Percentiles rank a stretch among this genome's conserved stretches.
phyloP scores from a whole-genome alignment of 2,797 vertebrate species.

The Paedocypris micromegethes region DNA sequence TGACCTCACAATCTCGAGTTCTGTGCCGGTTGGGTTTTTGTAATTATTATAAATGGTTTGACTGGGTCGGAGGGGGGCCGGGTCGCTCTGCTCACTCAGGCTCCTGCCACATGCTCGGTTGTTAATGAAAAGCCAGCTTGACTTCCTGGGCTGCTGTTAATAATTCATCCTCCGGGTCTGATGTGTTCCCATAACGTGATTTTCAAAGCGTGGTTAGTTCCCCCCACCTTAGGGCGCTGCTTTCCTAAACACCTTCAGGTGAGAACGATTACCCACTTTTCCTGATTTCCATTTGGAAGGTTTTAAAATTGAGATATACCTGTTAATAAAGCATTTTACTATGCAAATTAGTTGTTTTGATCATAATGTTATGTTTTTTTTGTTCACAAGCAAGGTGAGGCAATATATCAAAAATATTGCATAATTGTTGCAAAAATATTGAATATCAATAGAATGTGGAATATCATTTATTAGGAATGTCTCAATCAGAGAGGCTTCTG shows the following conservation, averaged over 20 bases:
- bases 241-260: slow-evolving; percentile 11
- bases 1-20: neutral
- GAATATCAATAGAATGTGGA: too few species aligned
- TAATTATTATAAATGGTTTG: neutral
- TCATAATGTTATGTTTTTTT: too few species aligned
- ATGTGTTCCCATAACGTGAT: slow-evolving; percentile 41
- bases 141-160: slow-evolving; percentile 54
- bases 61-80: slow-evolving; percentile 73
- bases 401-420: neutral
- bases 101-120: slow-evolving; percentile 23
- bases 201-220: slow-evolving; percentile 47
- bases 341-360: too few species aligned
- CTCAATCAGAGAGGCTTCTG: too few species aligned
- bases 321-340: too few species aligned
- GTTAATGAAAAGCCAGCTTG: slow-evolving; percentile 31
- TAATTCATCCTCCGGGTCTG: slow-evolving; percentile 53
- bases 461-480: too few species aligned
- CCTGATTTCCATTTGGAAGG: too few species aligned
- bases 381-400: neutral
- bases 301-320: too few species aligned
- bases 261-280: neutral
- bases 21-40: slow-evolving; percentile 1
- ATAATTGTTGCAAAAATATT: too few species aligned
- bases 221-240: slow-evolving; percentile 42
- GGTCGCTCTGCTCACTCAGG: slow-evolving; percentile 42